A percentile compares a stretch with the other conserved stretches of the same genome.
Evolutionary conservation across 2,797 vertebrate species (phyloP).

Genomic region (Mionectes olivaceus): DNA sequence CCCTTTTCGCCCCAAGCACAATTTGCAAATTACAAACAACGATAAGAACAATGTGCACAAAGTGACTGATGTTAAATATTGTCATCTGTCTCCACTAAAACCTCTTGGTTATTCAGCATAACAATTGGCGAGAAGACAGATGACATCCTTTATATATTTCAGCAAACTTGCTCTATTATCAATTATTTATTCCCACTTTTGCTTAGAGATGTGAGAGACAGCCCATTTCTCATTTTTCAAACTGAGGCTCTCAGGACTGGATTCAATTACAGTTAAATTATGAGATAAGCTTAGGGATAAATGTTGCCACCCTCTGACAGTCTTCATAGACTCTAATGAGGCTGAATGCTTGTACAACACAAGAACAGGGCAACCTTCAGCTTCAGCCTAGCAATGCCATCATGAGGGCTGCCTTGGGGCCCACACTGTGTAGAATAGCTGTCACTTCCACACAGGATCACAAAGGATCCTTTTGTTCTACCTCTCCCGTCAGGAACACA

Average conservation of each 20-base stretch:
- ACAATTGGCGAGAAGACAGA: slow-evolving; percentile 42
- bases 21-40: slow-evolving; percentile 46
- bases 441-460: not conserved
- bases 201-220: not conserved
- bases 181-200: slow-evolving; percentile 35
- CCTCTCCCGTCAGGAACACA: not conserved
- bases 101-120: not conserved
- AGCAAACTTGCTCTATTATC: slow-evolving; percentile 28
- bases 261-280: slow-evolving; percentile 18
- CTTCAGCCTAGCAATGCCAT: not conserved
- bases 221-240: slow-evolving; percentile 28
- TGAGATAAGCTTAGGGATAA: not conserved
- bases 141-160: slow-evolving; percentile 25
- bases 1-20: slow-evolving; percentile 39
- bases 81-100: slow-evolving; percentile 34
- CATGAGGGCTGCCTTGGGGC: not conserved
- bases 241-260: not conserved
- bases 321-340: not conserved
- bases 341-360: not conserved
- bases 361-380: not conserved
- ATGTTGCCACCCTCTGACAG: not conserved
- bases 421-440: not conserved
- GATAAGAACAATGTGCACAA: slow-evolving; percentile 16
- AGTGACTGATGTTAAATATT: slow-evolving; percentile 34
- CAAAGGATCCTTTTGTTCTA: not conserved